Percentiles rank a stretch among this genome's conserved stretches.
Evolutionary conservation across 2,888 invertebrate genomes (phyloP).

Genomic region (Steromphala cineraria): DNA sequence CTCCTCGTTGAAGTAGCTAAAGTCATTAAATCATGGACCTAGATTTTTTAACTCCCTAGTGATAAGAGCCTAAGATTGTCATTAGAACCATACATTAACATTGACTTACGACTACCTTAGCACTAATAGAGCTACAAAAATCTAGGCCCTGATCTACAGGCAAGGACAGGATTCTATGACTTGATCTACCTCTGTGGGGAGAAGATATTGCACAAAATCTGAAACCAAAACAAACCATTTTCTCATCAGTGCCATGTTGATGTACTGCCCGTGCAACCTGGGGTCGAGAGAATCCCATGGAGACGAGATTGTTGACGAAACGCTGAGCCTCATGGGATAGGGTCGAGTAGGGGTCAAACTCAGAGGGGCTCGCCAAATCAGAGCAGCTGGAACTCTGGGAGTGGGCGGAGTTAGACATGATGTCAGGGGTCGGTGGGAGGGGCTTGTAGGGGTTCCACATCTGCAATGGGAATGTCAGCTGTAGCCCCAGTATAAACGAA

Average conservation of each 20-base stretch:
- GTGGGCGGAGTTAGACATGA: not conserved
- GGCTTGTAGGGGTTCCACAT: slow-evolving; percentile 61
- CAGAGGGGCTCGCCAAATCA: slow-evolving; percentile 21
- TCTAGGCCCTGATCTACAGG: too few species aligned
- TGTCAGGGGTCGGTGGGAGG: slow-evolving; percentile 46
- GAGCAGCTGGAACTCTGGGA: slow-evolving; percentile 14
- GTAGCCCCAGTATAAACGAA: too few species aligned
- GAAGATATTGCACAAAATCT: not conserved
- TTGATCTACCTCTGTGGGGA: not conserved
- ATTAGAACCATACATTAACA: too few species aligned
- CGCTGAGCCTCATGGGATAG: slow-evolving; percentile 80
- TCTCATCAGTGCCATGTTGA: slow-evolving; percentile 87
- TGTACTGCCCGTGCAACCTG: slow-evolving; percentile 88
- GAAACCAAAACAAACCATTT: slow-evolving; percentile 81
- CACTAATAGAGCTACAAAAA: too few species aligned
- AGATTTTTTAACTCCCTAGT: too few species aligned
- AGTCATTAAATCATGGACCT: too few species aligned
- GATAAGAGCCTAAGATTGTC: too few species aligned
- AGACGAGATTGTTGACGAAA: slow-evolving; percentile 84
- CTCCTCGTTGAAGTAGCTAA: too few species aligned
- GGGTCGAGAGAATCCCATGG: slow-evolving; percentile 91
- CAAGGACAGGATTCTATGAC: too few species aligned
- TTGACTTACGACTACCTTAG: too few species aligned
- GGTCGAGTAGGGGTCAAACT: slow-evolving; percentile 63
- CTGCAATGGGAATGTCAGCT: too few species aligned